Percentiles rank a stretch among this genome's conserved stretches.
Conservation (phyloP, 2,113 vertebrate genomes). For the Apeltes quadracus region DNA sequence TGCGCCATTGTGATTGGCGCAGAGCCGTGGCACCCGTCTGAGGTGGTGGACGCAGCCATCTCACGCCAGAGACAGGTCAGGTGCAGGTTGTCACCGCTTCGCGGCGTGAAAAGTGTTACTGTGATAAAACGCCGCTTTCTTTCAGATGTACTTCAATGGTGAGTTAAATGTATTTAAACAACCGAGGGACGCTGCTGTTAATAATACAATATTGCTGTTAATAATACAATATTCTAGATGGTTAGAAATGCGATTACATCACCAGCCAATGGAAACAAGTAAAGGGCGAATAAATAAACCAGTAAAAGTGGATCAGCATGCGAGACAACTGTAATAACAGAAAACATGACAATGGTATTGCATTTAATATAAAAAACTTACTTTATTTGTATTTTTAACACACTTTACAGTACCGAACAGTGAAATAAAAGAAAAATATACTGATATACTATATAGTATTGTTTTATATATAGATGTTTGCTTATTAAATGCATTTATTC, state of each 20-base stretch:
- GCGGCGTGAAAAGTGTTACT: background rate
- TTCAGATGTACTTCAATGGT: background rate
- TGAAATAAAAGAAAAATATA: constrained; percentile 88
- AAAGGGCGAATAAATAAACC: background rate
- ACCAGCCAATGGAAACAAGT: background rate
- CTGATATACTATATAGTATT: constrained; percentile 82
- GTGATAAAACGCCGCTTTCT: background rate
- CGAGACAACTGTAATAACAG: background rate
- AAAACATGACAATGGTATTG: constrained; percentile 30
- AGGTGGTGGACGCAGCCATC: constrained; percentile 58
- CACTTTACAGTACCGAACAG: constrained; percentile 88
- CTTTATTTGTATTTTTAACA: constrained; percentile 87
- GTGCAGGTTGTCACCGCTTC: constrained; percentile 1
- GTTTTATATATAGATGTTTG: constrained; percentile 84
- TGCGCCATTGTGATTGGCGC: constrained; percentile 40
- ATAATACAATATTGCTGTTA: background rate
- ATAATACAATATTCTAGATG: background rate
- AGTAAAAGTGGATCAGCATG: background rate
- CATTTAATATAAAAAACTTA: constrained; percentile 82
- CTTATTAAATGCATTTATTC: constrained; percentile 88
- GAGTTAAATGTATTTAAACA: background rate
- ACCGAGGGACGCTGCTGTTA: background rate
- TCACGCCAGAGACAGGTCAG: constrained; percentile 33
- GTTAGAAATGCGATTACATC: background rate
- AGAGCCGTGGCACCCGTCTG: background rate